Base-by-base conservation (phyloP, 2,888 invertebrate genomes). In the Malacosoma neustria region DNA sequence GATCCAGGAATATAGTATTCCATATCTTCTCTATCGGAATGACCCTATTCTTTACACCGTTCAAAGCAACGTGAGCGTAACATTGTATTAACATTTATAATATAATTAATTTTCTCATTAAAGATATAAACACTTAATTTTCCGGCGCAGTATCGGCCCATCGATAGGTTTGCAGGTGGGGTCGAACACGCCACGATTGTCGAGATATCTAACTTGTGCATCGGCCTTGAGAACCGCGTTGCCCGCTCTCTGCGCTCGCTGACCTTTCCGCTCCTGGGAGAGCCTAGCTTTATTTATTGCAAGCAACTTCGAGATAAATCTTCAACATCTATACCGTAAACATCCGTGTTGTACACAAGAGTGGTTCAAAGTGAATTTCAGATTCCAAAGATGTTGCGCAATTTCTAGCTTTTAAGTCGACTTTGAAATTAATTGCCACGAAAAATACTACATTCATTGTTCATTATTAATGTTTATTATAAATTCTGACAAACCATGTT, bases 151-250 rank as follows among this genome's bases (percentile, higher is more conserved):
- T 7, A 22, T 22, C 22, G 22, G 9, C 39, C 32, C 51, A 49
- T 51, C 49, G 54, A 56, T 60, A 56, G 54, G 57, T 51, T 43
- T 45, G 63, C 70, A 70, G 70, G 71, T 73, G 72, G 71, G 73
- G 72, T 71, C 69, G 63, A 55, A 43, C 64, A 41, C 53, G 56
- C 61, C 68, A 67, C 68, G 65, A 66, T 53, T 62, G 54, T 55
- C 41, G 48, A 52, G 62, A 52, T 75, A 75, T 75, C 72, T 66
- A 69, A 64, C 60, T 63, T 69, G 64, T 61, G 69, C 60, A 74
- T 75, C 75, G 75, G 72, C 76, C 77, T 76, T 79, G 77, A 70
- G 65, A 63, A 61, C 44, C 52, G 56, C 38, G 42, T 36, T 39
- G 33, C 38, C 55, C 46, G 51, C 50, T 38, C 48, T 49, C 48